Percentiles rank a stretch among this genome's conserved stretches.
Evolutionary conservation across 1,140 invertebrate genomes (phyloP).

Genomic region (Drosophila gunungcola): DNA sequence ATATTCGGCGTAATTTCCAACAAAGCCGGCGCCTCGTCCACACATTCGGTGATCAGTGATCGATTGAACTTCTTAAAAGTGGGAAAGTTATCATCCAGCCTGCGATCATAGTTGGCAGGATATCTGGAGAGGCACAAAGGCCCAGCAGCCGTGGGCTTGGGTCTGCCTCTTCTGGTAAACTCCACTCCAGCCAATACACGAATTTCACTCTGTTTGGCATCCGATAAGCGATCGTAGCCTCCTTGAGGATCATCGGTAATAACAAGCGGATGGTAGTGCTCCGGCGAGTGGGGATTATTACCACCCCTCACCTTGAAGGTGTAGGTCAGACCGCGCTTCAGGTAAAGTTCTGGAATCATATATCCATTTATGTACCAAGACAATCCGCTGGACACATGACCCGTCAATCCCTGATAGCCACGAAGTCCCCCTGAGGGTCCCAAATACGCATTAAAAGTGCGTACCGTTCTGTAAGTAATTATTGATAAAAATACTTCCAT

Average conservation of each 20-base stretch:
- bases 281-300: slow-evolving; percentile 94
- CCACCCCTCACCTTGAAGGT: slow-evolving; percentile 93
- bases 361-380: slow-evolving; percentile 90
- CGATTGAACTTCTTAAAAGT: slow-evolving; percentile 94
- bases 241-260: slow-evolving; percentile 94
- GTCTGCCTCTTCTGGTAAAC: slow-evolving; percentile 91
- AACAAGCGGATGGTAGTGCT: slow-evolving; percentile 96
- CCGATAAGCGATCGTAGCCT: slow-evolving; percentile 90
- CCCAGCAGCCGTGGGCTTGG: slow-evolving; percentile 92
- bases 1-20: slow-evolving; percentile 94
- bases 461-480: slow-evolving; percentile 85
- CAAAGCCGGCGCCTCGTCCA: slow-evolving; percentile 89
- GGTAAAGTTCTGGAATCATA: slow-evolving; percentile 93
- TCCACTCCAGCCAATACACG: slow-evolving; percentile 94
- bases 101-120: slow-evolving; percentile 87
- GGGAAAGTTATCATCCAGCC: slow-evolving; percentile 91
- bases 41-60: slow-evolving; percentile 89
- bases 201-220: slow-evolving; percentile 89
- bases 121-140: slow-evolving; percentile 91
- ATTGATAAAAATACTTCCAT: too few species aligned
- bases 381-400: slow-evolving; percentile 85
- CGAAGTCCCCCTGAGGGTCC: slow-evolving; percentile 91
- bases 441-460: slow-evolving; percentile 91
- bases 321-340: slow-evolving; percentile 94
- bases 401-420: slow-evolving; percentile 91